Base-by-base conservation (phyloP, 2,888 invertebrate species). In the Halictus quadricinctus region DNA sequence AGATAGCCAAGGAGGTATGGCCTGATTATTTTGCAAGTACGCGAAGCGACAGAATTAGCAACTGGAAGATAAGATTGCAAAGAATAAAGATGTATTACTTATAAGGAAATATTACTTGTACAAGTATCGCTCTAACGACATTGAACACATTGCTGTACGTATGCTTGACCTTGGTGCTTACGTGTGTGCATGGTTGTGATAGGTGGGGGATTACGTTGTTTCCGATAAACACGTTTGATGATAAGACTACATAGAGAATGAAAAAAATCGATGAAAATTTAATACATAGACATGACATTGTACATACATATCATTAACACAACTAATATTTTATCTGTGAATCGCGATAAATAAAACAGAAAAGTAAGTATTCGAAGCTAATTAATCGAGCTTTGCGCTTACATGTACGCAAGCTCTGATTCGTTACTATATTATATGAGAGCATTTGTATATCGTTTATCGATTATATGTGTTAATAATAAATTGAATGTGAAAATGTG, bases 1-100 rank as follows among this genome's bases (percentile, higher is more conserved):
- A 98, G 95, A 99, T 99, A 91, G 99, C 99, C 78, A 98, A 98
- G 96, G 99, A 99, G 98, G 99, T 99, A 96, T 95, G 95, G 81
- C 74, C 70, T 76, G 64, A 83, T 81, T 78, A 85, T 73, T 80
- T 79, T 85, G 70, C 73, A 66, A 75, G 15, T 89, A 76, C 72
- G 29, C 10, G 36, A 64, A 18, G 54, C 21, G 29, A 48, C 50
- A 36, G 60, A 82, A 15, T 74, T 64, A 15, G 36, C 3, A n/a
- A 15, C 43, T 43, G 58, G 69, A 6, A n/a, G 48, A 18, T 43
- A 7, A 25, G 43, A 29, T 46, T 41, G 41, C 69, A 43, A 15
- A 58, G 21, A 12, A 15, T 5, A 54, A 50, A 75, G 15, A 54
- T 70, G 8, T 15, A 1, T 18, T 36, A 54, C 4, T 43, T 74